phyloP scores from a whole-genome alignment of 2,888 invertebrate genomes.

The Meliscaeva auricollis region DNA sequence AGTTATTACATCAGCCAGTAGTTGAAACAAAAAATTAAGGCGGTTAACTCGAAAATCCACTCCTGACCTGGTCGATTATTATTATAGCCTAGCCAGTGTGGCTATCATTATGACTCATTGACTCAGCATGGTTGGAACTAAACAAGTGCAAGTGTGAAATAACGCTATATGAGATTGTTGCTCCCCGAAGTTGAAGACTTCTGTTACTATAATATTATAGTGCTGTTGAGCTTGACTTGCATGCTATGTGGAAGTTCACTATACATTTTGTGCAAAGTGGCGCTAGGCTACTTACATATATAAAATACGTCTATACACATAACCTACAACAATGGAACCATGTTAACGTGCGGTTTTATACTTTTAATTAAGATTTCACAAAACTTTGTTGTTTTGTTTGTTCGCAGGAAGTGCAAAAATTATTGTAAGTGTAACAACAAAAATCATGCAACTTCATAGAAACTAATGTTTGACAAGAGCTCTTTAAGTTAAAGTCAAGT shows the following conservation, averaged over 20 bases:
- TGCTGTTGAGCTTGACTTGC: constrained; percentile 35
- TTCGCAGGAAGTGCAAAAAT: constrained; percentile 48
- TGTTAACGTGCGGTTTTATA: constrained; percentile 31
- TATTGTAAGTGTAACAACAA: not conserved
- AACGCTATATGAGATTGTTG: constrained; percentile 29
- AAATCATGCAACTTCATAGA: constrained; percentile 1
- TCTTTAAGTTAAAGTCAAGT: constrained; percentile 7
- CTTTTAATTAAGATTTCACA: constrained; percentile 45
- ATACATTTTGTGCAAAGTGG: constrained; percentile 20
- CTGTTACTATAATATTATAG: not conserved
- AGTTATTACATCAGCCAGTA: too few relatives aligned
- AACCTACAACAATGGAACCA: constrained; percentile 2
- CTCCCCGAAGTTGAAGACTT: constrained; percentile 26
- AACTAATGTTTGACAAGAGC: constrained; percentile 13
- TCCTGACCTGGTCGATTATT: not conserved
- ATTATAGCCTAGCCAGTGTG: constrained; percentile 2
- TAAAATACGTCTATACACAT: not conserved
- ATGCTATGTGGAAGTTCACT: constrained; percentile 20
- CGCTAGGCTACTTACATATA: constrained; percentile 17
- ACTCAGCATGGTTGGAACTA: constrained; percentile 25
- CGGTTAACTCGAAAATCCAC: too few relatives aligned
- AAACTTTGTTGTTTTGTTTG: constrained; percentile 17
- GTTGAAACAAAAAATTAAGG: too few relatives aligned
- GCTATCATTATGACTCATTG: constrained; percentile 47
- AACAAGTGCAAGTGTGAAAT: constrained; percentile 58